Evolutionary conservation across 2,888 invertebrate species (phyloP).

Genomic region (Lymantria dispar): DNA sequence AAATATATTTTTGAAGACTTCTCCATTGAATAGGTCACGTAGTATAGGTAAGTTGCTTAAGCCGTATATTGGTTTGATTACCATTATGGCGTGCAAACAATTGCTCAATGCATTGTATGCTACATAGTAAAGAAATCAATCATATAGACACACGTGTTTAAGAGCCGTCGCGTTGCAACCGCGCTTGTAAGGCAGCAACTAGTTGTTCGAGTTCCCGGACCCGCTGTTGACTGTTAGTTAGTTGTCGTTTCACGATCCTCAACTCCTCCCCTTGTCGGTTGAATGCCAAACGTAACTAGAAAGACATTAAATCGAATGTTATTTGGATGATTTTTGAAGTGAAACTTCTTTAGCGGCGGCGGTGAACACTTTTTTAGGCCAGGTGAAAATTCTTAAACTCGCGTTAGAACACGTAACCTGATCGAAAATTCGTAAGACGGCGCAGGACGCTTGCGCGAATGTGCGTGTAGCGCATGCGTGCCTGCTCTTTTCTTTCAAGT

Average conservation of each 20-base stretch:
- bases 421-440: too few relatives aligned
- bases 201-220: constrained; percentile 92
- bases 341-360: too few relatives aligned
- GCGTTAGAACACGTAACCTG: too few relatives aligned
- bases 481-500: too few relatives aligned
- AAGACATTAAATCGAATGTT: constrained; percentile 8
- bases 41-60: too few relatives aligned
- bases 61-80: neutral
- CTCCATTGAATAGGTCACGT: too few relatives aligned
- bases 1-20: too few relatives aligned
- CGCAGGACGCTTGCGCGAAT: too few relatives aligned
- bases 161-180: constrained; percentile 46
- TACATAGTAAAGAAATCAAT: constrained; percentile 3
- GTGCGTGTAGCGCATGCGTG: too few relatives aligned
- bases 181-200: constrained; percentile 83
- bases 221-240: constrained; percentile 89
- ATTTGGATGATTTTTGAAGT: too few relatives aligned
- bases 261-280: constrained; percentile 91
- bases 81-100: constrained; percentile 1
- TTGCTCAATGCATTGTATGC: neutral
- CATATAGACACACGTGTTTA: constrained; percentile 21
- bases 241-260: constrained; percentile 88
- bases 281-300: constrained; percentile 88
- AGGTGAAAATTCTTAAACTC: too few relatives aligned
- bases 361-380: too few relatives aligned